phyloP scores from a whole-genome alignment of 2,113 vertebrate genomes.

The Anser brachyrhynchus region DNA sequence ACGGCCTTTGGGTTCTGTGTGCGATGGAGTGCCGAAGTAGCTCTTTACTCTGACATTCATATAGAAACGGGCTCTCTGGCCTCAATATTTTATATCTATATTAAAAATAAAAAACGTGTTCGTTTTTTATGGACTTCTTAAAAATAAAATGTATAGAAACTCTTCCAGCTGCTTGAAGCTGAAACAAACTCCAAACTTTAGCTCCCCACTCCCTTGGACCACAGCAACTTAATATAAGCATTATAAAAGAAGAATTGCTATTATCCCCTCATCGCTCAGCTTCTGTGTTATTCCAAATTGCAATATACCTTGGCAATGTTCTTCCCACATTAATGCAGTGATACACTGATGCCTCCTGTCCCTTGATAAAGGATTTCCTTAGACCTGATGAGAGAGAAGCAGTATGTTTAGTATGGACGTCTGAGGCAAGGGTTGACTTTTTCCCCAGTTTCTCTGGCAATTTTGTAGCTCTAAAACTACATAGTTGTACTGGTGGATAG shows the following conservation, averaged over 20 bases:
- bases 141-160: not conserved
- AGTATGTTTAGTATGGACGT: not conserved
- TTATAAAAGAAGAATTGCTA: not conserved
- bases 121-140: not conserved
- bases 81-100: not conserved
- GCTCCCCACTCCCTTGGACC: not conserved
- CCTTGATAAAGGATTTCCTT: not conserved
- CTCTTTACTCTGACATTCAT: not conserved
- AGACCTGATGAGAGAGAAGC: not conserved
- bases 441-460: not conserved
- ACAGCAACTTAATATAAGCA: not conserved
- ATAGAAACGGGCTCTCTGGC: not conserved
- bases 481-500: not conserved
- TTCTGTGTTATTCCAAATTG: not conserved
- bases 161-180: not conserved
- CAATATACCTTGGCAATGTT: rapidly evolving
- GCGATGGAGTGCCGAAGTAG: not conserved
- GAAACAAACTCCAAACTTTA: not conserved
- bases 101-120: not conserved
- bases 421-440: not conserved
- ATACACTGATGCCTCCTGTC: not conserved
- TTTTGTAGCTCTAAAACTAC: not conserved
- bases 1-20: not conserved
- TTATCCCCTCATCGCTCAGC: not conserved
- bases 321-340: not conserved